These are phyloP conservation scores for Tragelaphus scriptus DNA, from an alignment of 2,113 vertebrate species.

Conservation along the genomic window DNA sequence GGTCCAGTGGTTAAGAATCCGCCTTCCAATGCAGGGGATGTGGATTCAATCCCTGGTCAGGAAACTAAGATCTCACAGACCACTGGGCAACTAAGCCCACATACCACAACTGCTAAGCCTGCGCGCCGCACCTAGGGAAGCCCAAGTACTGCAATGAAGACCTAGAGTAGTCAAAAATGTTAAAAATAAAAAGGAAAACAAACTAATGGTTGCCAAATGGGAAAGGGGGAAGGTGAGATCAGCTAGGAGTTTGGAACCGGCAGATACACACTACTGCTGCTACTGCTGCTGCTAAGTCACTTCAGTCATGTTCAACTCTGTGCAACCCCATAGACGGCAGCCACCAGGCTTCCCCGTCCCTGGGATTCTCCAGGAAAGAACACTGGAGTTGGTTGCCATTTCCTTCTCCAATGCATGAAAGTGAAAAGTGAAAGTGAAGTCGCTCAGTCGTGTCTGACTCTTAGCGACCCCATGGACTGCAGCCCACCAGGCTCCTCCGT, in stretches of 20 bases:
- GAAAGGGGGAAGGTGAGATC: background rate
- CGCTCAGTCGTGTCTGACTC: no score
- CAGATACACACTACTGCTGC: background rate
- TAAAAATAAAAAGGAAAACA: background rate
- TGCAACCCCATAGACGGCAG: no score
- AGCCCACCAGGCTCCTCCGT: no score
- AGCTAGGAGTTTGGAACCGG: background rate
- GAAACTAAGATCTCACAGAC: background rate
- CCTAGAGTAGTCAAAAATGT: background rate
- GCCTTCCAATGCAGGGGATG: background rate
- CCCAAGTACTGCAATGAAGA: background rate
- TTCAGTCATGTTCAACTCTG: no score
- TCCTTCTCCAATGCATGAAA: no score
- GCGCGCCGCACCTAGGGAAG: rapidly evolving
- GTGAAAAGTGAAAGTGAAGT: no score
- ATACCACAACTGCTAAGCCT: background rate
- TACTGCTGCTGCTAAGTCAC: no score
- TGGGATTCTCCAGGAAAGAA: no score
- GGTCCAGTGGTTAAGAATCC: background rate
- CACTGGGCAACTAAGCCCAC: background rate
- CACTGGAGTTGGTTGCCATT: no score
- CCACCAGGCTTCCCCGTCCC: no score
- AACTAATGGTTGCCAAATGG: background rate
- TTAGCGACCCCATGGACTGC: no score
- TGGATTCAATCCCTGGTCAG: background rate